Conservation (phyloP, 2,888 invertebrate species). For the Thymelicus sylvestris region DNA sequence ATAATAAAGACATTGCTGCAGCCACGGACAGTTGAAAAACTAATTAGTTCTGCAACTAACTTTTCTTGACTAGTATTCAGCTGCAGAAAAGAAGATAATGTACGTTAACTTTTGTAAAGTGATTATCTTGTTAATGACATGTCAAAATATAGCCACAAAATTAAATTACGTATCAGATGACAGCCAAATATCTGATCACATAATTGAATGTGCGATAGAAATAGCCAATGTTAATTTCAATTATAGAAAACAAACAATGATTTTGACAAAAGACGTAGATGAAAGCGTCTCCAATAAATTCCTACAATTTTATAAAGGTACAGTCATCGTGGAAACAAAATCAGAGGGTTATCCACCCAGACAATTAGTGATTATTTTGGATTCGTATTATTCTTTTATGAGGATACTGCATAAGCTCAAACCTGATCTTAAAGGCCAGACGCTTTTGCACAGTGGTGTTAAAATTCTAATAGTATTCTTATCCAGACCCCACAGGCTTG, state of each 20-base stretch:
- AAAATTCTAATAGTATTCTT: conserved; percentile 61
- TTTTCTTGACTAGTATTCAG: not conserved
- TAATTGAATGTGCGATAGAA: conserved; percentile 54
- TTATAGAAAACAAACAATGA: conserved; percentile 52
- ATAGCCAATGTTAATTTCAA: conserved; percentile 64
- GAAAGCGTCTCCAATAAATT: conserved; percentile 54
- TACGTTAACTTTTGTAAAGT: not conserved
- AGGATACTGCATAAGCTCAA: conserved; percentile 56
- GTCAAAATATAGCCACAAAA: conserved; percentile 3
- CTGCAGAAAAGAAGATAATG: not conserved
- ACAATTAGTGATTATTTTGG: conserved; percentile 62
- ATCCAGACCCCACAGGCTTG: conserved; percentile 53
- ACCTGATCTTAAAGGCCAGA: conserved; percentile 63
- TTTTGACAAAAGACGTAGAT: conserved; percentile 58
- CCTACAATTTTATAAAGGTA: conserved; percentile 58
- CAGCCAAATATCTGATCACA: conserved; percentile 42
- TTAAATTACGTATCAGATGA: conserved; percentile 17
- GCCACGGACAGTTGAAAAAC: too few relatives aligned
- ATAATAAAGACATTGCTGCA: not conserved
- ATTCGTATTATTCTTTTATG: conserved; percentile 59
- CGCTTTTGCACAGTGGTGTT: conserved; percentile 58
- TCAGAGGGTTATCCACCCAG: conserved; percentile 50
- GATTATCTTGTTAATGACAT: not conserved
- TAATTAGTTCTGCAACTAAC: too few relatives aligned
- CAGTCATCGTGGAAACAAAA: conserved; percentile 58